These are phyloP conservation scores for Doryteuthis pealeii DNA, from an alignment of 1,140 invertebrate genomes.

Conservation along the genomic window DNA sequence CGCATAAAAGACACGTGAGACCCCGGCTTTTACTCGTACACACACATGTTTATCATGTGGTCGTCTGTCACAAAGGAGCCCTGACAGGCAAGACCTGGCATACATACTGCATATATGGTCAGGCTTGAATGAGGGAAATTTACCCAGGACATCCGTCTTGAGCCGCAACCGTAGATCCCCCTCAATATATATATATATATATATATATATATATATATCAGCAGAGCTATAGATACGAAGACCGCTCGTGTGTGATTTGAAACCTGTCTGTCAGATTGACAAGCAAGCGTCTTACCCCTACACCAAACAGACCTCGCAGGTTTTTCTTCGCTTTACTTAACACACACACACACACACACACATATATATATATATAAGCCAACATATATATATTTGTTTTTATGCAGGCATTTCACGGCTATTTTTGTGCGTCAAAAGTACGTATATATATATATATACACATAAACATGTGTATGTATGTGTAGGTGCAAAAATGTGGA, in stretches of 20 bases:
- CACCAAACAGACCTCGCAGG: too few species aligned
- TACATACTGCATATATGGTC: background rate
- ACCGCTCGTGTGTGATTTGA: too few species aligned
- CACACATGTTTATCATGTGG: too few species aligned
- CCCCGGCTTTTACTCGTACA: too few species aligned
- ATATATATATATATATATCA: background rate
- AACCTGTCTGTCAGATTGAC: too few species aligned
- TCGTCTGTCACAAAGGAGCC: background rate
- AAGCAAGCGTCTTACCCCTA: too few species aligned
- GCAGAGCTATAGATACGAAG: background rate
- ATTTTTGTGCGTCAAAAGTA: background rate
- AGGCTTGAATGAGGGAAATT: background rate
- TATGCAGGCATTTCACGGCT: too few species aligned
- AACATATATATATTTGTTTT: background rate
- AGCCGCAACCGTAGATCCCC: background rate
- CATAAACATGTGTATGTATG: background rate
- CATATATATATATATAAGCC: too few species aligned
- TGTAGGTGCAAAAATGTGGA: background rate
- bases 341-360: too few species aligned
- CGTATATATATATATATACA: background rate
- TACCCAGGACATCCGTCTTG: background rate
- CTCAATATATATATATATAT: background rate
- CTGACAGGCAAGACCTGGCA: background rate
- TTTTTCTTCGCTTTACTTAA: too few species aligned
- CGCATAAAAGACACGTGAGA: too few species aligned